Evolutionary conservation across 2,888 invertebrate genomes (phyloP).

Genomic region (Sesia bembeciformis): DNA sequence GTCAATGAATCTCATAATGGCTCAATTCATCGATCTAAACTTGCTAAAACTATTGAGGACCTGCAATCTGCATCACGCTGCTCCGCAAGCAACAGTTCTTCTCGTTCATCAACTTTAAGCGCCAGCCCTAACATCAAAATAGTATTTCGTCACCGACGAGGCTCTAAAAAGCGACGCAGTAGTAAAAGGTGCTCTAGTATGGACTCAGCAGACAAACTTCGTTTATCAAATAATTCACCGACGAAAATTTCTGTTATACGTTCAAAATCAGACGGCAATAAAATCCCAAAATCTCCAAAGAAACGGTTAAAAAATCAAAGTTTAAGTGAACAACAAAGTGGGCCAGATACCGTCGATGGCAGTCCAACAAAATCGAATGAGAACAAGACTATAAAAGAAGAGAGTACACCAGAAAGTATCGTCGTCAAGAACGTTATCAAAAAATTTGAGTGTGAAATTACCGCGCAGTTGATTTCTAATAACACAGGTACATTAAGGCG

Average conservation of each 20-base stretch:
- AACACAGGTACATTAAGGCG: constrained; percentile 43
- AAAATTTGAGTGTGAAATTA: constrained; percentile 67
- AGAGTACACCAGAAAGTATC: constrained; percentile 28
- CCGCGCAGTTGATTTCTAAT: constrained; percentile 38
- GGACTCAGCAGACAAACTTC: constrained; percentile 59
- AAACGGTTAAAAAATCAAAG: constrained; percentile 50
- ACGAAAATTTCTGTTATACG: constrained; percentile 51
- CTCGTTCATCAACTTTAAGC: constrained; percentile 59
- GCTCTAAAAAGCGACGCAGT: constrained; percentile 60
- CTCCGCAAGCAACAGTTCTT: constrained; percentile 55
- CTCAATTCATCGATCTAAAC: constrained; percentile 69
- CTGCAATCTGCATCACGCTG: constrained; percentile 33
- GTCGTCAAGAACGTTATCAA: constrained; percentile 61
- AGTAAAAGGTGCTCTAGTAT: constrained; percentile 68
- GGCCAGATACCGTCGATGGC: constrained; percentile 58
- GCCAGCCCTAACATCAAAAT: constrained; percentile 69
- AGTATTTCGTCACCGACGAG: constrained; percentile 52
- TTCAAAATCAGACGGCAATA: constrained; percentile 64
- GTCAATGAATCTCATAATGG: constrained; percentile 56
- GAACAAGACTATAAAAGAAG: constrained; percentile 19
- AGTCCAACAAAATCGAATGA: constrained; percentile 30
- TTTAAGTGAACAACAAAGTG: constrained; percentile 49
- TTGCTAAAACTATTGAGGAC: constrained; percentile 69
- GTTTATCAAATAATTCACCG: constrained; percentile 33
- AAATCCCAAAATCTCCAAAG: constrained; percentile 55